These are phyloP conservation scores for Agonopterix alstromeriana DNA, from an alignment of 2,888 invertebrate genomes.

Conservation along the genomic window DNA sequence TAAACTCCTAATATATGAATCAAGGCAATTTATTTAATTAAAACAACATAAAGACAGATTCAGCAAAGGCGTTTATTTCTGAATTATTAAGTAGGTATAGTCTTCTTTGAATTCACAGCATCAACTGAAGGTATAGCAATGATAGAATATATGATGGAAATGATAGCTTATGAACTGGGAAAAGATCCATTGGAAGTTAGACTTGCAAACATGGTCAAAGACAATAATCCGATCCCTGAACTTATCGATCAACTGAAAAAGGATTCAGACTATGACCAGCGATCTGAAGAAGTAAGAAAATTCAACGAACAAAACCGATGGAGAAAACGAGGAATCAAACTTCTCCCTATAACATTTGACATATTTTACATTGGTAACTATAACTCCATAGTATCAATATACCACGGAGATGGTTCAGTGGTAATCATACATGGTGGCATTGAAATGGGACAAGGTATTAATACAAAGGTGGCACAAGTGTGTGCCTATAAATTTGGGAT, in stretches of 20 bases:
- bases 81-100: slow-evolving; percentile 4
- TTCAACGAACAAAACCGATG: slow-evolving; percentile 80
- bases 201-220: slow-evolving; percentile 50
- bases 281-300: slow-evolving; percentile 52
- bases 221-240: slow-evolving; percentile 24
- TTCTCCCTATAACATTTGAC: slow-evolving; percentile 79
- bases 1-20: no score
- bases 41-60: neutral
- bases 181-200: slow-evolving; percentile 72
- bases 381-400: slow-evolving; percentile 77
- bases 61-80: neutral
- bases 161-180: slow-evolving; percentile 60
- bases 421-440: slow-evolving; percentile 79
- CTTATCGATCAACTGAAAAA: slow-evolving; percentile 67
- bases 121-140: slow-evolving; percentile 62
- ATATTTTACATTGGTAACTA: slow-evolving; percentile 36
- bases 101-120: no score
- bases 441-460: slow-evolving; percentile 84
- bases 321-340: slow-evolving; percentile 80
- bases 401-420: slow-evolving; percentile 77
- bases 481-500: slow-evolving; percentile 80
- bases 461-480: slow-evolving; percentile 82
- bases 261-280: slow-evolving; percentile 62
- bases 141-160: slow-evolving; percentile 77
- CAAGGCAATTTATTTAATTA: neutral